These are phyloP conservation scores for Arctia plantaginis DNA, from an alignment of 2,888 invertebrate genomes.

Conservation along the genomic window DNA sequence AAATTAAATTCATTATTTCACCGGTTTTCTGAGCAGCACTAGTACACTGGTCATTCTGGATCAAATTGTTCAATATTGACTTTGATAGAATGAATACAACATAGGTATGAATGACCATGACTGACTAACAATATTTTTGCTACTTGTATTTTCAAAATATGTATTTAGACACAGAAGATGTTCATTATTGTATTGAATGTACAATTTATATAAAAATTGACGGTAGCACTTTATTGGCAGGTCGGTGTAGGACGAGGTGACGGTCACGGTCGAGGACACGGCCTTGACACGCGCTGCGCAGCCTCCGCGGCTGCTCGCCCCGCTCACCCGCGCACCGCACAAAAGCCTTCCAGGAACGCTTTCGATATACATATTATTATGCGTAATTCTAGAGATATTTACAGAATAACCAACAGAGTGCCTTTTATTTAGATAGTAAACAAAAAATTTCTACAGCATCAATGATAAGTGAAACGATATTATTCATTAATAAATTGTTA, in stretches of 20 bases:
- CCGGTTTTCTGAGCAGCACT: no score
- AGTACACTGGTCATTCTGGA: no score
- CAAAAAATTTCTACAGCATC: not conserved
- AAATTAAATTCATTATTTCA: no score
- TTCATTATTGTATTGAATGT: not conserved
- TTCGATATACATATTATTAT: slow-evolving; percentile 7
- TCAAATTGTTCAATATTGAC: no score
- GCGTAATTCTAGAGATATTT: slow-evolving; percentile 15
- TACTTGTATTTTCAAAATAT: not conserved
- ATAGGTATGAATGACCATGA: no score
- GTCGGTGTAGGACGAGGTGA: slow-evolving; percentile 45
- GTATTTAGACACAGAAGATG: not conserved
- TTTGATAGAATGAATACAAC: no score
- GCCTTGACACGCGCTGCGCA: slow-evolving; percentile 81
- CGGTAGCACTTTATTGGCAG: slow-evolving; percentile 33
- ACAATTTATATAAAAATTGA: not conserved
- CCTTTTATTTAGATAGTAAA: slow-evolving; percentile 4
- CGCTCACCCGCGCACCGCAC: slow-evolving; percentile 20
- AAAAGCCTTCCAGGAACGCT: slow-evolving; percentile 12
- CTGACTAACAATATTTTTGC: not conserved
- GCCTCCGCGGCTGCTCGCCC: slow-evolving; percentile 61
- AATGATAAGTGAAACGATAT: not conserved
- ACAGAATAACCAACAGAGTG: slow-evolving; percentile 15
- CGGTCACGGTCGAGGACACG: slow-evolving; percentile 83
- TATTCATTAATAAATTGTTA: not conserved